These are phyloP conservation scores for Lacanobia oleracea DNA, from an alignment of 2,888 invertebrate species.

Conservation along the genomic window DNA sequence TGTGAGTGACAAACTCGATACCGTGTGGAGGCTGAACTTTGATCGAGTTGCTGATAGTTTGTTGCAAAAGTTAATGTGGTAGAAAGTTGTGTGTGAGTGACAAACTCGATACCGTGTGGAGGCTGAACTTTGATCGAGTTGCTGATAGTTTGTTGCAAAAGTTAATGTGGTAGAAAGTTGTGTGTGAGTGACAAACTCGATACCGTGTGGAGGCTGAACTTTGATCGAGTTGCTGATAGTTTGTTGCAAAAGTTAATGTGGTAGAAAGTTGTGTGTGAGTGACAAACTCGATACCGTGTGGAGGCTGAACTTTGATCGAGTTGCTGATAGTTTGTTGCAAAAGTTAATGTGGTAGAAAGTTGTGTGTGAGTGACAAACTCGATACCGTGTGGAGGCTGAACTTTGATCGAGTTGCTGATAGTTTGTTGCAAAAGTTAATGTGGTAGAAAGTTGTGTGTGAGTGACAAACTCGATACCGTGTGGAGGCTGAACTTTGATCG, in stretches of 20 bases:
- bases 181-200: neutral
- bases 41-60: slow-evolving; percentile 14
- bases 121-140: slow-evolving; percentile 28
- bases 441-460: slow-evolving; percentile 22
- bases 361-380: neutral
- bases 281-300: slow-evolving; percentile 4
- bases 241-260: no score
- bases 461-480: slow-evolving; percentile 5
- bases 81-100: slow-evolving; percentile 23
- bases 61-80: slow-evolving; percentile 10
- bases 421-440: no score
- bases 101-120: slow-evolving; percentile 2
- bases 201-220: slow-evolving; percentile 9
- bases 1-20: neutral
- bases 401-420: slow-evolving; percentile 26
- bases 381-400: slow-evolving; percentile 2
- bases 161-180: slow-evolving; percentile 38
- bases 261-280: slow-evolving; percentile 22
- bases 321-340: slow-evolving; percentile 6
- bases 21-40: slow-evolving; percentile 14
- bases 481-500: slow-evolving; percentile 14
- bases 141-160: neutral
- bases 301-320: slow-evolving; percentile 22
- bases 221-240: slow-evolving; percentile 21
- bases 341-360: slow-evolving; percentile 41